Percentiles rank a stretch among this genome's conserved stretches.
phyloP scores from a whole-genome alignment of 2,797 vertebrate species.

The Antrozous pallidus region DNA sequence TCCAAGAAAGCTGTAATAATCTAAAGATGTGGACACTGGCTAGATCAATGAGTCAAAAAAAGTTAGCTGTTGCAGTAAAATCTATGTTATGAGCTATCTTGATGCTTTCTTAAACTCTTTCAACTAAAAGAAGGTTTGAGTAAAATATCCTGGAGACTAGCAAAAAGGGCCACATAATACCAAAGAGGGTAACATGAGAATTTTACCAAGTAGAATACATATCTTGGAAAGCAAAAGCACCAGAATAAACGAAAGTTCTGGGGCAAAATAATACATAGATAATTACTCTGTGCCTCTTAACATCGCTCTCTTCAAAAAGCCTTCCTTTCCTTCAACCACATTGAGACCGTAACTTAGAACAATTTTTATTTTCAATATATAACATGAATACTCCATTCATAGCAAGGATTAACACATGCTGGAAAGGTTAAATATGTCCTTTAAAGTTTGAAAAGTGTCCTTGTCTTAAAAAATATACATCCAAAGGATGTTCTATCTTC shows the following conservation, averaged over 20 bases:
- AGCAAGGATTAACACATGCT: neutral
- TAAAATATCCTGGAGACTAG: neutral
- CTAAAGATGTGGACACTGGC: neutral
- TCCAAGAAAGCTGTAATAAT: neutral
- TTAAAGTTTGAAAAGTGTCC: constrained; percentile 1
- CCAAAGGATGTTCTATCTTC: neutral
- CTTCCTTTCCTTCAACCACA: neutral
- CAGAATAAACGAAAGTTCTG: neutral
- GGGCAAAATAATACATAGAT: neutral
- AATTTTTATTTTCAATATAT: neutral
- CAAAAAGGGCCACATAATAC: neutral
- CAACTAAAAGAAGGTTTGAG: neutral
- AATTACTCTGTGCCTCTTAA: neutral
- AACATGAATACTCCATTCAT: neutral
- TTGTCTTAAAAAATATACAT: constrained; percentile 1
- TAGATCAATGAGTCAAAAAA: neutral
- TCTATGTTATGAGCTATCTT: neutral
- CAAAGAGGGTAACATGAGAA: neutral
- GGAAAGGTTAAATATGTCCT: neutral
- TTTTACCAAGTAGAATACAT: neutral
- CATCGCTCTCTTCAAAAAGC: neutral
- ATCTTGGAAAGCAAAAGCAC: neutral
- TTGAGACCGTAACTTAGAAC: neutral
- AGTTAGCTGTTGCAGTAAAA: neutral
- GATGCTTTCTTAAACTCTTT: neutral